Conservation (phyloP, 2,113 vertebrate genomes). For the Tinamus guttatus region DNA sequence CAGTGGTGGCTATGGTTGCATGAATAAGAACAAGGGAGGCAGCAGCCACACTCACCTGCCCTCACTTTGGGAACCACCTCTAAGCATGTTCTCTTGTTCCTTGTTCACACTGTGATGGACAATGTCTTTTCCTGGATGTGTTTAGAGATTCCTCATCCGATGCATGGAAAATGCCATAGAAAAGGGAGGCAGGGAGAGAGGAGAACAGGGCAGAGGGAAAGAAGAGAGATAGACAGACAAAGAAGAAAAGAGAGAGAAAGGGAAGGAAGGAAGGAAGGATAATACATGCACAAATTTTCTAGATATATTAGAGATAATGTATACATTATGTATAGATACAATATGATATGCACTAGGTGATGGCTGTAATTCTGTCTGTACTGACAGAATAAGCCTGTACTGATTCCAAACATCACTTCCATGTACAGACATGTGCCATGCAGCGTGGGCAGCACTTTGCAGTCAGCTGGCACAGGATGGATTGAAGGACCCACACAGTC, state of each 20-base stretch:
- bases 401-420: background rate
- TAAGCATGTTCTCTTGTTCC: too few relatives aligned
- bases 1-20: background rate
- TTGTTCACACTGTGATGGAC: background rate
- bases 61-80: background rate
- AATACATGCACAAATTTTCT: background rate
- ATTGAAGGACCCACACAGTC: fast-evolving
- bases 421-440: background rate
- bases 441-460: fast-evolving
- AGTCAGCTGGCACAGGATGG: fast-evolving
- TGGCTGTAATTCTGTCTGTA: too few relatives aligned
- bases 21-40: background rate
- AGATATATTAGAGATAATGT: background rate
- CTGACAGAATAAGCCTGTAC: too few relatives aligned
- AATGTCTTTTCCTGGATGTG: background rate
- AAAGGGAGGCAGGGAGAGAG: background rate
- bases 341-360: fast-evolving
- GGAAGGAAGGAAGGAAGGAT: too few relatives aligned
- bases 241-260: fast-evolving
- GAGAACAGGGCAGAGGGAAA: fast-evolving
- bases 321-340: too few relatives aligned
- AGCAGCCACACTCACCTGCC: background rate
- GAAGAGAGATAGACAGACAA: too few relatives aligned
- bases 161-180: background rate
- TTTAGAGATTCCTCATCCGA: background rate